Evolutionary conservation across 2,113 vertebrate genomes (phyloP), one percentile per base, ranked within the genome.

Genomic region (Pungitius pungitius): DNA sequence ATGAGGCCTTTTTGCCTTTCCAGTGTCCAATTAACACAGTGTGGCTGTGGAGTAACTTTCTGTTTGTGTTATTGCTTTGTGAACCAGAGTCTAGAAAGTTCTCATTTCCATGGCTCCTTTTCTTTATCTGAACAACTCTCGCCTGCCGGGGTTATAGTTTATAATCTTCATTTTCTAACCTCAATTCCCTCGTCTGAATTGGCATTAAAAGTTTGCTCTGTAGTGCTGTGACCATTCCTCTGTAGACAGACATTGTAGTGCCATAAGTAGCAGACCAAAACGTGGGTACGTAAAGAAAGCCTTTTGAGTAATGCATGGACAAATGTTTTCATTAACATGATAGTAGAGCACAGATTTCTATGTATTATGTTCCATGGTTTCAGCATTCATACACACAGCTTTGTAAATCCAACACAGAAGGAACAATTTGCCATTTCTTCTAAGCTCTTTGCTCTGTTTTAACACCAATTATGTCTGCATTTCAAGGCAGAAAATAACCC

Each of bases 141-240:
- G 43, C 33, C 77, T 64, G 61, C 18, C 75, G 73, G 43, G 73
- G 57, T 63, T 74, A 78, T 77, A 55, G 60, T 61, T 82, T 47
- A 81, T 78, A 80, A 83, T n/a, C n/a, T 61, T 85, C 3, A 55
- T 68, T 58, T 84, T 51, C 86, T 57, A 57, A 26, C n/a, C 71
- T 73, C 73, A 43, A 77, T 81, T 87, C 83, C 78, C 78, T 52
- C 20, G 20, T 81, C 78, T 85, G 73, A 87, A 88, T 84, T 70
- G 13, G 22, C 51, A 83, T 87, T 87, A 77, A 83, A 15, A 70
- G 67, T 42, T 17, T 67, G 63, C 60, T 77, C 69, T 75, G 24
- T 64, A 49, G 58, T 24, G 51, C 39, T 37, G 59, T 76, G 69
- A 17, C 84, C 69, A n/a, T 74, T 55, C 82, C 61, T 70, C 37